Evolutionary conservation across 2,888 invertebrate species (phyloP).

Genomic region (Folsomia manolachei): DNA sequence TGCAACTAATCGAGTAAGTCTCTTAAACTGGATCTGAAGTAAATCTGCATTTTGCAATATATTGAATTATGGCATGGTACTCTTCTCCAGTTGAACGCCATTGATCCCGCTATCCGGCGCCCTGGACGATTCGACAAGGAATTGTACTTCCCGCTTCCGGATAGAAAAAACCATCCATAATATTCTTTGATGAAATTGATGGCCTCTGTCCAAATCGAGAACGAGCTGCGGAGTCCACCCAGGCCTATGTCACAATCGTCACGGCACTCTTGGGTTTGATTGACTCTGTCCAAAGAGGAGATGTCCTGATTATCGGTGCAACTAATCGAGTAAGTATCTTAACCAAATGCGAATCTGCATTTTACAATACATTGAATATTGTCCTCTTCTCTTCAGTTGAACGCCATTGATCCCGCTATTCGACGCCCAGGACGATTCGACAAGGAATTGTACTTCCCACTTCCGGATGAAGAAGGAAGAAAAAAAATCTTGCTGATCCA

Average conservation of each 20-base stretch:
- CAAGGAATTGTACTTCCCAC: slow-evolving; percentile 77
- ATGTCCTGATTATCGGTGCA: slow-evolving; percentile 72
- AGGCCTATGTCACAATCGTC: slow-evolving; percentile 69
- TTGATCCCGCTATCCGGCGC: slow-evolving; percentile 82
- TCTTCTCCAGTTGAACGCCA: slow-evolving; percentile 78
- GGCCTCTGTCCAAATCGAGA: slow-evolving; percentile 69
- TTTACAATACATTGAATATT: too few species aligned
- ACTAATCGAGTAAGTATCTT: slow-evolving; percentile 53
- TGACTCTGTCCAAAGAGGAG: slow-evolving; percentile 82
- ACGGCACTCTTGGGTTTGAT: slow-evolving; percentile 84
- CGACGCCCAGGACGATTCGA: slow-evolving; percentile 87
- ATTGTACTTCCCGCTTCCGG: slow-evolving; percentile 77
- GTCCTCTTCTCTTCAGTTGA: too few species aligned
- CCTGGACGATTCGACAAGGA: slow-evolving; percentile 89
- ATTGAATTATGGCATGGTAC: too few species aligned
- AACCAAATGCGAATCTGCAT: too few species aligned
- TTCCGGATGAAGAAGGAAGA: slow-evolving; percentile 70
- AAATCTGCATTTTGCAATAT: too few species aligned
- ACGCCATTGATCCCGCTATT: slow-evolving; percentile 85
- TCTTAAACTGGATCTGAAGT: too few species aligned
- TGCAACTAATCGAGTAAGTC: slow-evolving; percentile 53
- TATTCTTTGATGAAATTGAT: slow-evolving; percentile 91
- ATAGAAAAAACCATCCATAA: slow-evolving; percentile 75
- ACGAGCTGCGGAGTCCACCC: slow-evolving; percentile 51
- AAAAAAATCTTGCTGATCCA: slow-evolving; percentile 74